Evolutionary conservation across 2,797 vertebrate genomes (phyloP).

Genomic region (Microtus agrestis): DNA sequence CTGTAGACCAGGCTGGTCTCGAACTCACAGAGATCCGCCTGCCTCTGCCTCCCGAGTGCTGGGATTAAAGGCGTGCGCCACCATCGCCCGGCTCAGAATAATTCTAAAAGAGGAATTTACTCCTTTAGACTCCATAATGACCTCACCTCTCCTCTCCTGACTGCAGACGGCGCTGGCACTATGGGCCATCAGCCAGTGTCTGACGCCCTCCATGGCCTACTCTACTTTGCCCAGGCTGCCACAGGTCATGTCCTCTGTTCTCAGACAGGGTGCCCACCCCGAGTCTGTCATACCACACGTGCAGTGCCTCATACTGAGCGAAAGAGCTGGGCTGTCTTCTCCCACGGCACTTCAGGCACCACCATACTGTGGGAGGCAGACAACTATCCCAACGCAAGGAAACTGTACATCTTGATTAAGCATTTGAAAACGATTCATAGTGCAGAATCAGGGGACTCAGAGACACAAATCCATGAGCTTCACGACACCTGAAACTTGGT

Average conservation of each 20-base stretch:
- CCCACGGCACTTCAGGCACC: background rate
- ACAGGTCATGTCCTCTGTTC: background rate
- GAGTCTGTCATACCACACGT: background rate
- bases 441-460: background rate
- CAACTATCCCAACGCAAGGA: conserved; percentile 37
- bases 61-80: too few species aligned
- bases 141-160: background rate
- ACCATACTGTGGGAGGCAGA: background rate
- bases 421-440: background rate
- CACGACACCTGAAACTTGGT: background rate
- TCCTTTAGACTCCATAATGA: background rate
- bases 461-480: background rate
- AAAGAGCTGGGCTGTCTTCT: conserved; percentile 16
- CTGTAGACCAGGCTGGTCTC: too few species aligned
- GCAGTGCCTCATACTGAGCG: background rate
- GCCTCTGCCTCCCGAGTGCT: too few species aligned
- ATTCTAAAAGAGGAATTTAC: background rate
- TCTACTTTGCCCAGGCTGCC: background rate
- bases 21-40: too few species aligned
- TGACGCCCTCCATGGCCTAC: background rate
- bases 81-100: too few species aligned
- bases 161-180: background rate
- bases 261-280: background rate
- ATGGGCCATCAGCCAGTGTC: background rate
- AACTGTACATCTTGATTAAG: conserved; percentile 58